These are phyloP conservation scores for Anniella stebbinsi DNA, from an alignment of 2,797 vertebrate species.

Conservation along the genomic window DNA sequence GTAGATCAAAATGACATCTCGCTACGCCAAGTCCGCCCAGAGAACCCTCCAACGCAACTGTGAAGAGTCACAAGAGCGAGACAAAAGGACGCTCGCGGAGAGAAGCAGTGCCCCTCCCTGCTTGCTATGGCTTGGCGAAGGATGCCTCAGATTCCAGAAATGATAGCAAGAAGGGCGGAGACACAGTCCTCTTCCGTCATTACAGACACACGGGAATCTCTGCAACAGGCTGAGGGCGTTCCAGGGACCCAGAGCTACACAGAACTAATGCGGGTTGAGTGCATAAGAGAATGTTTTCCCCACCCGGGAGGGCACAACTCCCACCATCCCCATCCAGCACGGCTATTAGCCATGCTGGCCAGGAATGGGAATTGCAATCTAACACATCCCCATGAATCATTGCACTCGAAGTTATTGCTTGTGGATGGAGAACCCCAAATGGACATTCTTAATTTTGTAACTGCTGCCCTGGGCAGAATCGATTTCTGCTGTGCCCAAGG, in stretches of 20 bases:
- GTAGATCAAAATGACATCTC: background rate
- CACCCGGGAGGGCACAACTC: background rate
- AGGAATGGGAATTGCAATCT: background rate
- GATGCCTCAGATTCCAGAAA: background rate
- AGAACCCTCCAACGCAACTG: too few relatives aligned
- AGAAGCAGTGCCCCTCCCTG: too few relatives aligned
- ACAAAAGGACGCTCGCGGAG: too few relatives aligned
- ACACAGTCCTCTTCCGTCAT: background rate
- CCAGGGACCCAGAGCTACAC: background rate
- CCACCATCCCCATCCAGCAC: too few relatives aligned
- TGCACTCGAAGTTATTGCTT: background rate
- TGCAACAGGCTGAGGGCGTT: background rate
- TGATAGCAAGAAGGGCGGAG: fast-evolving
- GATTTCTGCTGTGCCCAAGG: too few relatives aligned
- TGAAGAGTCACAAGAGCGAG: background rate
- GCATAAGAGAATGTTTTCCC: background rate
- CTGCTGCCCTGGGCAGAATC: background rate
- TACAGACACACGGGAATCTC: background rate
- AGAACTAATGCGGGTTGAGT: background rate
- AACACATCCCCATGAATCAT: background rate
- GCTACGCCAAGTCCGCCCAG: background rate
- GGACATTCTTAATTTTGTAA: background rate
- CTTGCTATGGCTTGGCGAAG: background rate
- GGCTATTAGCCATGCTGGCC: background rate
- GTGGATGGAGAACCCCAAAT: background rate